phyloP scores from a whole-genome alignment of 2,797 vertebrate species.

The Lepilemur ruficaudatus region DNA sequence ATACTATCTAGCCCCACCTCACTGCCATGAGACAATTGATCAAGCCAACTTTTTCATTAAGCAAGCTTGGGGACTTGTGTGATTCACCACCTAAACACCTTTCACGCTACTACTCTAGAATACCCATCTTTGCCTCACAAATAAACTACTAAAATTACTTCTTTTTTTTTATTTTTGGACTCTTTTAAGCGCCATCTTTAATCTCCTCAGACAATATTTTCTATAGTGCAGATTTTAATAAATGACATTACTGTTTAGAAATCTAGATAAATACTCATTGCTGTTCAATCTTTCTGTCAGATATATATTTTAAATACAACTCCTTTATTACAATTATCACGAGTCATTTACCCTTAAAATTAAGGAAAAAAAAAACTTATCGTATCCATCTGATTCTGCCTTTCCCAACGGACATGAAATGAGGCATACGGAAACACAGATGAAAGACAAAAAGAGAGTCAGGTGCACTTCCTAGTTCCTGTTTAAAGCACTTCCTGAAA shows the following conservation, averaged over 20 bases:
- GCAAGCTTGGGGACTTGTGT: background rate
- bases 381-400: background rate
- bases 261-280: background rate
- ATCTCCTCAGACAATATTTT: background rate
- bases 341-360: background rate
- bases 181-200: background rate
- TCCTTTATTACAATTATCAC: background rate
- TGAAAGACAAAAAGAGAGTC: background rate
- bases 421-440: background rate
- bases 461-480: background rate
- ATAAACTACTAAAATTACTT: background rate
- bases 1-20: background rate
- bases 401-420: background rate
- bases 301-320: background rate
- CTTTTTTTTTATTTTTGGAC: background rate
- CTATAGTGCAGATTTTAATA: background rate
- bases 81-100: background rate
- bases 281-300: background rate
- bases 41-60: background rate
- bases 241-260: background rate
- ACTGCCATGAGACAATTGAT: background rate
- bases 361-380: background rate
- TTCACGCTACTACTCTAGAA: background rate
- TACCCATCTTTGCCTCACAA: background rate
- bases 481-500: background rate